Evolutionary conservation across 30 jellyfish, hydroid and myxozoan species (phyloP).

Genomic region (Nemopilema nomurai): DNA sequence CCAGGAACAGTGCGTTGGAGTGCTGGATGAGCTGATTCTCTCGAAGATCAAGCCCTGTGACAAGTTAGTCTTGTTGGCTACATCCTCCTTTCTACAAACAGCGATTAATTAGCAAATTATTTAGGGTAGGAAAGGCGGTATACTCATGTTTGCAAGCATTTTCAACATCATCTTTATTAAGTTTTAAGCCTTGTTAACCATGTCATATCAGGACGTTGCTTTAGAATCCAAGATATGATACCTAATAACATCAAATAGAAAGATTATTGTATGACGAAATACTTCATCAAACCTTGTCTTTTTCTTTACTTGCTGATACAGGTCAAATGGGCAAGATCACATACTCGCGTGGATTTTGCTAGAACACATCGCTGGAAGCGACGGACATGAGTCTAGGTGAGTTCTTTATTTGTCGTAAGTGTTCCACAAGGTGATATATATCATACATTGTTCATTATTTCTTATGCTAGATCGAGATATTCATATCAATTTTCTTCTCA

Average conservation of each 20-base stretch:
- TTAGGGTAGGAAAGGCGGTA: not conserved
- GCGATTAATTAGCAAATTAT: too few species aligned
- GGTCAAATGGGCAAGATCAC: constrained; percentile 28
- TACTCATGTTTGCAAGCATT: not conserved
- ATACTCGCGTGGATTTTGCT: constrained; percentile 39
- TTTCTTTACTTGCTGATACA: not conserved
- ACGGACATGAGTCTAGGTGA: constrained; percentile 57
- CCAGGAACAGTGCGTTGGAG: constrained; percentile 35
- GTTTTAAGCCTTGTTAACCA: too few species aligned
- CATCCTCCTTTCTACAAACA: not conserved
- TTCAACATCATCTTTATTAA: not conserved
- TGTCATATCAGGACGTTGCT: too few species aligned
- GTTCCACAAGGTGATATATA: too few species aligned
- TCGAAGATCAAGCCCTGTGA: not conserved
- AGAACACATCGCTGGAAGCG: constrained; percentile 29
- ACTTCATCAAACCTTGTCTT: too few species aligned
- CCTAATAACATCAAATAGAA: too few species aligned
- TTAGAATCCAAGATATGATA: too few species aligned
- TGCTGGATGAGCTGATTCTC: constrained; percentile 36
- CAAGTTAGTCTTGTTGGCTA: not conserved
- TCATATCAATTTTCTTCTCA: too few species aligned
- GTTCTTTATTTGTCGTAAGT: not conserved
- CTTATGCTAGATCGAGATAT: too few species aligned
- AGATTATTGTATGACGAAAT: too few species aligned
- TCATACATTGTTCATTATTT: too few species aligned